Percentiles rank a stretch among this genome's conserved stretches.
Conservation (phyloP, 2,113 vertebrate genomes). For the Plecotus auritus region DNA sequence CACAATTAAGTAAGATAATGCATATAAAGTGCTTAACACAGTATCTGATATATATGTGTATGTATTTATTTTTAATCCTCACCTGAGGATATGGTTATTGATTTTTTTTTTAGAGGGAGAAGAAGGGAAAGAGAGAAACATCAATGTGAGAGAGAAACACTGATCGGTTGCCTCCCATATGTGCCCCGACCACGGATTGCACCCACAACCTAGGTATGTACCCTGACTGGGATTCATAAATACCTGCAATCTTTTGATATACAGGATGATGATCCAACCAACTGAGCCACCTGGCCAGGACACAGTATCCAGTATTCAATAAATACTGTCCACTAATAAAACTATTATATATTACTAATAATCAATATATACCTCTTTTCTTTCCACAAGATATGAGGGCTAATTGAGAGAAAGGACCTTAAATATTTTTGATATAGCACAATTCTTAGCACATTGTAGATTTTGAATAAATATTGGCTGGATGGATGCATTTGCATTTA, state of each 20-base stretch:
- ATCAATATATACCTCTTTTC: neutral
- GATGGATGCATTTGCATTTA: neutral
- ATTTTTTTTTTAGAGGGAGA: neutral
- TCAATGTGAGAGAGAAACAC: neutral
- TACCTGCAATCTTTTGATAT: neutral
- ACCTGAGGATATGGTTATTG: neutral
- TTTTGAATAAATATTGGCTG: neutral
- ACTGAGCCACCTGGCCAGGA: neutral
- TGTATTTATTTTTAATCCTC: neutral
- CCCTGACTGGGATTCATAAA: neutral
- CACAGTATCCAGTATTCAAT: neutral
- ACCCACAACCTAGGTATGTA: neutral
- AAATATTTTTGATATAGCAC: neutral
- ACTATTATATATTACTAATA: neutral
- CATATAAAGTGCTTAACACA: neutral
- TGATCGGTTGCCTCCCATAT: neutral
- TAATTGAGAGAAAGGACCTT: neutral
- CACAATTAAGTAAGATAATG: neutral
- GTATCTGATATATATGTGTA: neutral
- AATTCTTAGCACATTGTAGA: neutral
- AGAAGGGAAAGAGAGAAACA: neutral
- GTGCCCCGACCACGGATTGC: too few relatives aligned
- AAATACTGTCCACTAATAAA: neutral
- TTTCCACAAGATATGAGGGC: neutral
- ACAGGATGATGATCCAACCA: neutral